Percentiles rank a stretch among this genome's conserved stretches.
Conservation (phyloP, 2,113 vertebrate genomes). For the Pan paniscus region DNA sequence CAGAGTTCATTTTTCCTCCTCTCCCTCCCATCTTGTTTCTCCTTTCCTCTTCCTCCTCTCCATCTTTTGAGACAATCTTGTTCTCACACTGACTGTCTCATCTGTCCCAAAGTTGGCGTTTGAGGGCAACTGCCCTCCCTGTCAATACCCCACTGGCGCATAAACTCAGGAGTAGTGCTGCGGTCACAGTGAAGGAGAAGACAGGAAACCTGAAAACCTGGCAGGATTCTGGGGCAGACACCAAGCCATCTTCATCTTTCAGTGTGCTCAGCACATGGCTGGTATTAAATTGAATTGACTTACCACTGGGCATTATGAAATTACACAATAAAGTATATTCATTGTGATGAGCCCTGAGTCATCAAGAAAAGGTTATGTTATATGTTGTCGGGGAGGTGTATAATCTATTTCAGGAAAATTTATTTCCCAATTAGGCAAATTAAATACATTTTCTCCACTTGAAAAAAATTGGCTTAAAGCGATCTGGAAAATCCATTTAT, state of each 20-base stretch:
- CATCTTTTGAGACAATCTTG: neutral
- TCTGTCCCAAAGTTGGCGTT: neutral
- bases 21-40: neutral
- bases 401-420: constrained; percentile 23
- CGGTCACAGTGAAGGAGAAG: neutral
- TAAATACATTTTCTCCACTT: neutral
- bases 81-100: neutral
- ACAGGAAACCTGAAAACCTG: neutral
- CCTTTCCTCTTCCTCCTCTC: neutral
- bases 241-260: neutral
- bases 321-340: too few species aligned
- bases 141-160: neutral
- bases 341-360: neutral
- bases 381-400: neutral
- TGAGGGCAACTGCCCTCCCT: accelerated
- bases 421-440: constrained; percentile 52
- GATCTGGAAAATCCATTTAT: neutral
- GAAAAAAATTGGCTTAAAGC: neutral
- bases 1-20: neutral
- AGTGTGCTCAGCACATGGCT: neutral
- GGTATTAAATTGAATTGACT: neutral
- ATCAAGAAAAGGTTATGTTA: neutral
- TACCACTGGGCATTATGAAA: neutral
- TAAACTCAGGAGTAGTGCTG: neutral
- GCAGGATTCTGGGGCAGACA: neutral